Percentiles rank a stretch among this genome's conserved stretches.
Evolutionary conservation across 1,140 invertebrate species (phyloP).

Genomic region (Cherax quadricarinatus): DNA sequence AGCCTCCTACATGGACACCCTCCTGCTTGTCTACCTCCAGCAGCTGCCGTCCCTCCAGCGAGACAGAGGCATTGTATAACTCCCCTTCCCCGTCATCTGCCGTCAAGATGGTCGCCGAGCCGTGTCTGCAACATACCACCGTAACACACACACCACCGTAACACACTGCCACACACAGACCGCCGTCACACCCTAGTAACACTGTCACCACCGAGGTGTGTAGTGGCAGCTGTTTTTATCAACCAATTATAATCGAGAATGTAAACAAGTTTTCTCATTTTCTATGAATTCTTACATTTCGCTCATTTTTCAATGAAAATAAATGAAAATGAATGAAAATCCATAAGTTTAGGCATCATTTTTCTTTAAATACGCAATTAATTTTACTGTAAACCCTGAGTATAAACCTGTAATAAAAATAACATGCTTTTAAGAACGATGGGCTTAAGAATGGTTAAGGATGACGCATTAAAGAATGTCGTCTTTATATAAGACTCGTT

Average conservation of each 20-base stretch:
- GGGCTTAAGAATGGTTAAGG: too few relatives aligned
- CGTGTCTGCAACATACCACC: background rate
- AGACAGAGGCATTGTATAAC: conserved; percentile 92
- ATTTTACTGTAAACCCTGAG: too few relatives aligned
- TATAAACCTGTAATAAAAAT: too few relatives aligned
- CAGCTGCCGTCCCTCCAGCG: conserved; percentile 93
- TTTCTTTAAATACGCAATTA: too few relatives aligned
- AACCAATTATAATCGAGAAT: background rate
- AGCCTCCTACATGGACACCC: conserved; percentile 94
- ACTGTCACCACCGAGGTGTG: background rate
- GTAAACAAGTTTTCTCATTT: background rate
- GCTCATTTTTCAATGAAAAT: too few relatives aligned
- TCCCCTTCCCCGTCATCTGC: conserved; percentile 36
- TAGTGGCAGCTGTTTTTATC: background rate
- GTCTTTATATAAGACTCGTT: too few relatives aligned
- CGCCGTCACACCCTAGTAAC: background rate
- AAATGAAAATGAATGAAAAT: too few relatives aligned
- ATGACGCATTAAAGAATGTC: too few relatives aligned
- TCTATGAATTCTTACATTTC: background rate
- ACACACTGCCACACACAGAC: background rate
- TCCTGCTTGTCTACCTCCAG: conserved; percentile 94
- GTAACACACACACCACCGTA: background rate
- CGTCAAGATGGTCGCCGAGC: conserved; percentile 21
- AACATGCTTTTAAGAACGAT: too few relatives aligned
- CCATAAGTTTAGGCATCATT: too few relatives aligned